Percentiles rank a stretch among this genome's conserved stretches.
These are phyloP conservation scores for Salvator merianae DNA, from an alignment of 2,113 vertebrate species.

Conservation along the genomic window DNA sequence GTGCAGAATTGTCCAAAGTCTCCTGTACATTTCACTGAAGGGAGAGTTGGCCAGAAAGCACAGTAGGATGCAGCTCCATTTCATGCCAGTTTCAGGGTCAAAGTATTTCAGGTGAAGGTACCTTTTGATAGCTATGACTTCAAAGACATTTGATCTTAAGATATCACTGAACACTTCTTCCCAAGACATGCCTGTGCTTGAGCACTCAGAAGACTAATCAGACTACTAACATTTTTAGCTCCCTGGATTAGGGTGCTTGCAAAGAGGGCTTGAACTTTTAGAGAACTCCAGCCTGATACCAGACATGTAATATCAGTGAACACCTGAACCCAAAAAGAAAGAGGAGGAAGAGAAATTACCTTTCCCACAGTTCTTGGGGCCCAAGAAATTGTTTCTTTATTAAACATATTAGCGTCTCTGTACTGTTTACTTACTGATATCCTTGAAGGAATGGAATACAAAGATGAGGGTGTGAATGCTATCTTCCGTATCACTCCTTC, in stretches of 20 bases:
- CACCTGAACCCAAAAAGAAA: constrained; percentile 17
- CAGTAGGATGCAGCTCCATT: neutral
- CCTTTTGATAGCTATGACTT: neutral
- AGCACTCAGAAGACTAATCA: neutral
- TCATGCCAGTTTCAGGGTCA: neutral
- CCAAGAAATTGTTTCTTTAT: constrained; percentile 67
- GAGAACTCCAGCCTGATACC: neutral
- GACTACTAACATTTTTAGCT: neutral
- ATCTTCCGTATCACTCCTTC: constrained; percentile 67
- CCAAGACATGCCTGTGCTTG: neutral
- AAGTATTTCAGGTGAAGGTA: neutral
- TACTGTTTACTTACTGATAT: constrained; percentile 67
- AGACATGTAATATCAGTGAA: neutral
- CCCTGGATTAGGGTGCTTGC: neutral
- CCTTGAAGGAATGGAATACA: constrained; percentile 66
- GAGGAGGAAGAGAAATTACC: constrained; percentile 20
- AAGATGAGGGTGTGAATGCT: constrained; percentile 70
- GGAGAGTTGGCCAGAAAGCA: neutral
- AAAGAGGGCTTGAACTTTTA: neutral
- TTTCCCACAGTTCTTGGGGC: constrained; percentile 56
- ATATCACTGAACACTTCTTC: neutral
- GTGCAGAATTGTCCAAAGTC: neutral
- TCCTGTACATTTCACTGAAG: neutral
- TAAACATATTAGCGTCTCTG: constrained; percentile 70
- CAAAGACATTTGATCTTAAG: neutral